phyloP scores from a whole-genome alignment of 2,888 invertebrate genomes.

The Acronicta aceris region DNA sequence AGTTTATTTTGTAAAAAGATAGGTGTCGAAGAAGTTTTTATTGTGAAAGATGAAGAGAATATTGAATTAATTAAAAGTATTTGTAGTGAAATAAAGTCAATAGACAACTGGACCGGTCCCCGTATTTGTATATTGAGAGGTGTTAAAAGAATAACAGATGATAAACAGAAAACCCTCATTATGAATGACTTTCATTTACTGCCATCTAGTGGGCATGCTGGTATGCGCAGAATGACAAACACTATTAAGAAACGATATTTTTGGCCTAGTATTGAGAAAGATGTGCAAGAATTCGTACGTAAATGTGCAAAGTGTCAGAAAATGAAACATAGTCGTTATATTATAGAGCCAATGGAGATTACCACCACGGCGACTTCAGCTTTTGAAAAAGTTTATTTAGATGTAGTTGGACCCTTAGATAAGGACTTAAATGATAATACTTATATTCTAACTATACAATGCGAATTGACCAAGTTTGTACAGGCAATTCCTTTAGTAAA shows the following conservation, averaged over 20 bases:
- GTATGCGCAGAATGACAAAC: slow-evolving; percentile 29
- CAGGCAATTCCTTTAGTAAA: slow-evolving; percentile 8
- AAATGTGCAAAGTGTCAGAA: slow-evolving; percentile 25
- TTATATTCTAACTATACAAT: slow-evolving; percentile 21
- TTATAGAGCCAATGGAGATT: slow-evolving; percentile 15
- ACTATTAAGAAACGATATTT: background rate
- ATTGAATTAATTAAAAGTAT: slow-evolving; percentile 6
- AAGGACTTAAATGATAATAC: slow-evolving; percentile 5
- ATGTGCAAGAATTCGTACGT: slow-evolving; percentile 19
- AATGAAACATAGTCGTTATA: slow-evolving; percentile 2
- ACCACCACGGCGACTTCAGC: slow-evolving; percentile 14
- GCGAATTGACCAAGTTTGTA: slow-evolving; percentile 18
- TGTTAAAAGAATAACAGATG: slow-evolving; percentile 4
- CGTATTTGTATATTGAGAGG: slow-evolving; percentile 10
- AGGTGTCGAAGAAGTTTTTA: slow-evolving; percentile 14
- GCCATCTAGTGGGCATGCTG: slow-evolving; percentile 27
- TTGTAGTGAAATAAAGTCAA: background rate
- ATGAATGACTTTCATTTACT: slow-evolving; percentile 25
- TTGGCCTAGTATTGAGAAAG: slow-evolving; percentile 22
- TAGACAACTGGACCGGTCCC: slow-evolving; percentile 15
- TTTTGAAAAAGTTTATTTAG: slow-evolving; percentile 19
- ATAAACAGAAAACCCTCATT: slow-evolving; percentile 3
- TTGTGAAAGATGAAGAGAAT: slow-evolving; percentile 15
- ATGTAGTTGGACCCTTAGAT: slow-evolving; percentile 23
- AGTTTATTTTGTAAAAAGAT: slow-evolving; percentile 16